Evolutionary conservation across 2,888 invertebrate species (phyloP).

Genomic region (Ganaspis brasiliensis): DNA sequence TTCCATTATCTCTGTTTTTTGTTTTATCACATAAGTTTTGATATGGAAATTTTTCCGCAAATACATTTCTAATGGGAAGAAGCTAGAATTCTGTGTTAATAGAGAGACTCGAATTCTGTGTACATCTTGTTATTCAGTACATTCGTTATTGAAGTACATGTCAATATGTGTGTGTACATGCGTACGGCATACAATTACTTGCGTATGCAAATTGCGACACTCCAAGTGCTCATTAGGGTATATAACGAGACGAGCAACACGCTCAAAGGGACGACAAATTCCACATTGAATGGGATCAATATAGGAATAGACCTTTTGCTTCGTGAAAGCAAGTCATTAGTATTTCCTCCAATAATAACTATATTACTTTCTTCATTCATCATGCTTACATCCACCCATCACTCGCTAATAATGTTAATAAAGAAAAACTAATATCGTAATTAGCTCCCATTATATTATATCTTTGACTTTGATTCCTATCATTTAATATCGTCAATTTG

Average conservation of each 20-base stretch:
- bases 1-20: too few relatives aligned
- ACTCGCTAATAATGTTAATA: neutral
- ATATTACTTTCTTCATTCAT: neutral
- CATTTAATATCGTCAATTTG: too few relatives aligned
- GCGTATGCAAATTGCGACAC: constrained; percentile 38
- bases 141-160: constrained; percentile 30
- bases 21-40: too few relatives aligned
- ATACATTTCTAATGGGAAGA: constrained; percentile 2
- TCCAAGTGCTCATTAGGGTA: constrained; percentile 61
- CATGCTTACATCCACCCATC: neutral
- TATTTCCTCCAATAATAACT: neutral
- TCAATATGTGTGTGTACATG: constrained; percentile 19
- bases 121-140: constrained; percentile 41
- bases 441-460: too few relatives aligned
- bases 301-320: constrained; percentile 34
- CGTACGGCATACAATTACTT: constrained; percentile 24
- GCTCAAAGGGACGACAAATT: constrained; percentile 58
- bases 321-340: constrained; percentile 25
- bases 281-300: constrained; percentile 43
- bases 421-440: too few relatives aligned
- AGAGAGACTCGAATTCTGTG: constrained; percentile 32
- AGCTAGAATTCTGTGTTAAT: constrained; percentile 3
- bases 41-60: neutral
- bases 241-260: constrained; percentile 60
- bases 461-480: too few relatives aligned